phyloP scores from a whole-genome alignment of 2,888 invertebrate genomes.

The Latrodectus elegans region DNA sequence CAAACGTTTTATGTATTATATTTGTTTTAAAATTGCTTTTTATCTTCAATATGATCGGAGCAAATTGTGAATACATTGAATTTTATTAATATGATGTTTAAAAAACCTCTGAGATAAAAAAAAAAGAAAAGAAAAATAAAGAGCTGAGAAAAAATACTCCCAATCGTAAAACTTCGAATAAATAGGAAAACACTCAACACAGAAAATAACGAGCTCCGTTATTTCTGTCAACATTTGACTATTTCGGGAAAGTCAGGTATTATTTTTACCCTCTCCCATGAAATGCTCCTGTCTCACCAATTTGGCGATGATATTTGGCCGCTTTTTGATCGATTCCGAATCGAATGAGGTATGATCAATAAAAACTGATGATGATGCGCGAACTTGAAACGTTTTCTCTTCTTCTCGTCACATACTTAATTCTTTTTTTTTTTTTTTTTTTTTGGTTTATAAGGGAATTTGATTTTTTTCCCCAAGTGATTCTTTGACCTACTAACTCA shows the following conservation, averaged over 20 bases:
- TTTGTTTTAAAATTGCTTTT: too few relatives aligned
- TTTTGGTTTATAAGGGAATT: not conserved
- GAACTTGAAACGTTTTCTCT: not conserved
- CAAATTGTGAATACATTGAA: too few relatives aligned
- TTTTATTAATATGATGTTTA: too few relatives aligned
- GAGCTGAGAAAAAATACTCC: too few relatives aligned
- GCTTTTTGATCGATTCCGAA: constrained; percentile 16
- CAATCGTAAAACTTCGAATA: too few relatives aligned
- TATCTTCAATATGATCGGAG: too few relatives aligned
- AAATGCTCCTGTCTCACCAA: constrained; percentile 17
- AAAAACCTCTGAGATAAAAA: too few relatives aligned
- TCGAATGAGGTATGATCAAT: constrained; percentile 2
- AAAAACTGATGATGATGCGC: constrained; percentile 30
- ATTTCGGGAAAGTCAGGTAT: constrained; percentile 46
- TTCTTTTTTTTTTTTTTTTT: not conserved
- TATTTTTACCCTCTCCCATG: constrained; percentile 37
- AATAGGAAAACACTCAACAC: not conserved
- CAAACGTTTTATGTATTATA: too few relatives aligned
- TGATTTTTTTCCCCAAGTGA: too few relatives aligned
- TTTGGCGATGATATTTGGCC: constrained; percentile 19
- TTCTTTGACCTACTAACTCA: too few relatives aligned
- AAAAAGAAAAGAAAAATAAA: too few relatives aligned
- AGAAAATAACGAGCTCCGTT: constrained; percentile 9
- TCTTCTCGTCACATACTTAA: not conserved
- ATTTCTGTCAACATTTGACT: constrained; percentile 42